Evolutionary conservation across 2,888 invertebrate species (phyloP).

Genomic region (Boloria euphrosyne): DNA sequence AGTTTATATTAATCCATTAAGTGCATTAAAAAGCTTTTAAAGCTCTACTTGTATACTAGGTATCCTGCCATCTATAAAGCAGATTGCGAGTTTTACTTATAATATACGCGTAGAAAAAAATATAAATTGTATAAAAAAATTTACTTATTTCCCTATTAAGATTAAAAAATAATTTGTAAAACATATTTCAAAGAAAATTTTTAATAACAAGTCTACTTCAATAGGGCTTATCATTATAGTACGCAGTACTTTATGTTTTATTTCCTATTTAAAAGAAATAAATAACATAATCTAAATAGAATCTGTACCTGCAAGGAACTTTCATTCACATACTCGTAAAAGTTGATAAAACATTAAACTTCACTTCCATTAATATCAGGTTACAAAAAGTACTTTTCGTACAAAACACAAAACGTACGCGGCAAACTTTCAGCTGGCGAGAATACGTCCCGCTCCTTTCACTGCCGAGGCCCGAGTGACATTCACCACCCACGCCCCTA

Average conservation of each 20-base stretch:
- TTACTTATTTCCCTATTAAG: too few species aligned
- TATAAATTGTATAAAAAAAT: too few species aligned
- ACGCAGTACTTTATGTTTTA: too few species aligned
- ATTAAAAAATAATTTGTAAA: too few species aligned
- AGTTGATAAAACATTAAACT: constrained; percentile 13
- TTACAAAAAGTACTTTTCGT: constrained; percentile 16
- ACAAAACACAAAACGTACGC: constrained; percentile 40
- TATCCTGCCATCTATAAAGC: not conserved
- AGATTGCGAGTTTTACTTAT: not conserved
- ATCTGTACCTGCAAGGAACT: constrained; percentile 29
- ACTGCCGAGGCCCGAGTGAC: constrained; percentile 51
- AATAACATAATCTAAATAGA: not conserved
- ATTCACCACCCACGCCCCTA: constrained; percentile 22
- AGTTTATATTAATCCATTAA: too few species aligned
- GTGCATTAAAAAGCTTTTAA: not conserved
- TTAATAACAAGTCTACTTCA: too few species aligned
- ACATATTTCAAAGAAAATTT: too few species aligned
- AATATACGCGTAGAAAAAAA: not conserved
- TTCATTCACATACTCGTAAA: constrained; percentile 30
- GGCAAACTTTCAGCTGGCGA: constrained; percentile 42
- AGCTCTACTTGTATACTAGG: constrained; percentile 3
- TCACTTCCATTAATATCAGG: not conserved
- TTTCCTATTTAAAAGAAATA: not conserved
- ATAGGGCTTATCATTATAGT: too few species aligned
- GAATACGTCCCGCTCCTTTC: constrained; percentile 58